These are phyloP conservation scores for Thyatira batis DNA, from an alignment of 2,888 invertebrate genomes.

Conservation along the genomic window DNA sequence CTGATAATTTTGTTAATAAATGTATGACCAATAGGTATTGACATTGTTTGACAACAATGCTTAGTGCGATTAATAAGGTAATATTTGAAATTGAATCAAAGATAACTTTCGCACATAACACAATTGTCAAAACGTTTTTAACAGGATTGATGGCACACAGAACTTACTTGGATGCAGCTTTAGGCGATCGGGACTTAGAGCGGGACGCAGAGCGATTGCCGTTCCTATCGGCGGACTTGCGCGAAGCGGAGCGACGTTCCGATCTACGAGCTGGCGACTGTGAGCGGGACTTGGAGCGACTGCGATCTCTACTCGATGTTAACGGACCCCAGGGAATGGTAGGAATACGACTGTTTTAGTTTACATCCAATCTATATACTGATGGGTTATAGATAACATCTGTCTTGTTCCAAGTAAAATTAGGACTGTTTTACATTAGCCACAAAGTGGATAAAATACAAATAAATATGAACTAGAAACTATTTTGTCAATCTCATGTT, in stretches of 20 bases:
- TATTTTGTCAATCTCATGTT: too few species aligned
- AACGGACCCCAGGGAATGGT: constrained; percentile 18
- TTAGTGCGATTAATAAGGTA: constrained; percentile 48
- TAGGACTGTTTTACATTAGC: too few species aligned
- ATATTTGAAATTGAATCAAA: constrained; percentile 18
- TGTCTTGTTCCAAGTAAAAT: background rate
- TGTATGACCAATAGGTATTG: constrained; percentile 42
- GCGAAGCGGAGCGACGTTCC: constrained; percentile 45
- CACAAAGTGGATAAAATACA: constrained; percentile 8
- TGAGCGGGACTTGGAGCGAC: constrained; percentile 63
- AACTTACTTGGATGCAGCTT: constrained; percentile 64
- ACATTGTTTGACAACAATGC: constrained; percentile 52
- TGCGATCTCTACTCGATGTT: constrained; percentile 62
- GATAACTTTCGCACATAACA: constrained; percentile 45
- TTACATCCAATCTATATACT: constrained; percentile 20
- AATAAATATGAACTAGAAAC: too few species aligned
- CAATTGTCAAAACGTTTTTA: constrained; percentile 39
- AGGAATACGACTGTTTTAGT: constrained; percentile 32
- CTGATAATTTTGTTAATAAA: constrained; percentile 42
- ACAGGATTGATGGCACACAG: constrained; percentile 55
- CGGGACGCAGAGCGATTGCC: constrained; percentile 52
- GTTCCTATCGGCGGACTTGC: constrained; percentile 48
- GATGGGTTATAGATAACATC: background rate
- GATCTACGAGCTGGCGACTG: constrained; percentile 54
- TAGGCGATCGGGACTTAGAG: constrained; percentile 79